Evolutionary conservation across 1,140 invertebrate species (phyloP), one percentile per base, ranked within the genome.

Genomic region (Drosophila nasuta): DNA sequence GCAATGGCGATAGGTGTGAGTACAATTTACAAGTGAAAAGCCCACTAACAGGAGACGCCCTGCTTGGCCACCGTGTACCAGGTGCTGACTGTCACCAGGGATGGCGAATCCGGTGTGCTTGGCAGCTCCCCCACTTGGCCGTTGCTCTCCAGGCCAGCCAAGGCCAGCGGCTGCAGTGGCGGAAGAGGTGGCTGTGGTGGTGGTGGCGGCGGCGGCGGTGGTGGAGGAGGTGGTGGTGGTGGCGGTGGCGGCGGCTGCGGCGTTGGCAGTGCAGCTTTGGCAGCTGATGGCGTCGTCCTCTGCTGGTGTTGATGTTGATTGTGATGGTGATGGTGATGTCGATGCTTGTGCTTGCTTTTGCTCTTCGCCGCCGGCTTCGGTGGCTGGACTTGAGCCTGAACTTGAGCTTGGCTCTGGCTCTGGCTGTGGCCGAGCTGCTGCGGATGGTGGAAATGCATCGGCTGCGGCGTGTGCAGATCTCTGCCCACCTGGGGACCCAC

Each of bases 51-150:
- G 75, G 91, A 92, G 70, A 92, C 91, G 69, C 91, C 92, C 80
- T 92, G 92, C 79, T 92, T 92, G 51, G 92, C 88, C 52, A 92
- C 92, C 43, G 92, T 93, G 25, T 93, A 92, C 92, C 92, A 93
- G 38, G 91, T 90, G 74, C 91, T 90, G 46, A 92, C 92, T 45
- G 75, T 92, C 15, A 93, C 92, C 76, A 93, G 75, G 25, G 92
- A 92, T 3, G 92, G 92, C 17, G 92, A 92, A 35, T 91, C 91
- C 5, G 88, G 85, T 2, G 81, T 86, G 56, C 78, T 82, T 48
- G 77, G 68, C 30, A 60, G 71, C 33, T 66, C 48, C 20, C 49
- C 57, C 11, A 35, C 5, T 46, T 28, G 35, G 30, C 49, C 35
- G 57, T 11, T 3, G 33, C 33, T 46, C 65, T 4, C 41, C 11